Conservation (phyloP, 2,888 invertebrate genomes). For the Latrodectus hesperus region DNA sequence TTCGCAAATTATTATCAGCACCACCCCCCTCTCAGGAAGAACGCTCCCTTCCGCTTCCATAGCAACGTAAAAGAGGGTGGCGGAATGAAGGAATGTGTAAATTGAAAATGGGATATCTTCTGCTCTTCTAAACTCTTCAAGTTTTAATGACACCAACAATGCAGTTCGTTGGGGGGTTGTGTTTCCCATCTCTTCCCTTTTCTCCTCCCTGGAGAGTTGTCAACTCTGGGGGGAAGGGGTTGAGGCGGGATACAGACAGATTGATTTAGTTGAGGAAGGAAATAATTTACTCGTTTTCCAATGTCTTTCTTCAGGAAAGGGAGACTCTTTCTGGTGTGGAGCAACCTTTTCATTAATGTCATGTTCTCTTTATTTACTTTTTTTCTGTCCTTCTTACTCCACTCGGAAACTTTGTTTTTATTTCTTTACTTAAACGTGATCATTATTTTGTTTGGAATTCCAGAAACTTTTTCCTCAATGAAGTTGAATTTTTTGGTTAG, state of each 20-base stretch:
- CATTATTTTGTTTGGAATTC: slow-evolving; percentile 3
- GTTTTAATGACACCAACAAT: slow-evolving; percentile 66
- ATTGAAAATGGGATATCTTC: slow-evolving; percentile 66
- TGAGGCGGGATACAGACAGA: slow-evolving; percentile 18
- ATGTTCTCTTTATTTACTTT: background rate
- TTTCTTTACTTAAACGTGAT: slow-evolving; percentile 31
- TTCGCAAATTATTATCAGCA: slow-evolving; percentile 54
- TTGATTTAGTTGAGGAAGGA: slow-evolving; percentile 61
- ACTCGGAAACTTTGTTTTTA: background rate
- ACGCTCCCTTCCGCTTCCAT: slow-evolving; percentile 28
- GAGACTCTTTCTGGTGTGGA: slow-evolving; percentile 12
- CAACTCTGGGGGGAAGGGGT: slow-evolving; percentile 50
- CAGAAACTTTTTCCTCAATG: background rate
- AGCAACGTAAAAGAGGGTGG: slow-evolving; percentile 13
- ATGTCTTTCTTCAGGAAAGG: slow-evolving; percentile 29
- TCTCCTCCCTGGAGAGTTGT: slow-evolving; percentile 41
- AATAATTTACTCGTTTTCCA: slow-evolving; percentile 53
- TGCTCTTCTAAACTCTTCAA: slow-evolving; percentile 58
- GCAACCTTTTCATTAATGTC: slow-evolving; percentile 48
- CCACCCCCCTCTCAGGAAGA: background rate
- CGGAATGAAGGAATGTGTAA: slow-evolving; percentile 61
- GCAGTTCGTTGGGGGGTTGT: slow-evolving; percentile 41
- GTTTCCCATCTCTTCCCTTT: slow-evolving; percentile 32
- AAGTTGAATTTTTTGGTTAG: background rate
- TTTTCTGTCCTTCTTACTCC: background rate